These are phyloP conservation scores for Melitaea cinxia DNA, from an alignment of 1,140 invertebrate genomes.

Conservation along the genomic window DNA sequence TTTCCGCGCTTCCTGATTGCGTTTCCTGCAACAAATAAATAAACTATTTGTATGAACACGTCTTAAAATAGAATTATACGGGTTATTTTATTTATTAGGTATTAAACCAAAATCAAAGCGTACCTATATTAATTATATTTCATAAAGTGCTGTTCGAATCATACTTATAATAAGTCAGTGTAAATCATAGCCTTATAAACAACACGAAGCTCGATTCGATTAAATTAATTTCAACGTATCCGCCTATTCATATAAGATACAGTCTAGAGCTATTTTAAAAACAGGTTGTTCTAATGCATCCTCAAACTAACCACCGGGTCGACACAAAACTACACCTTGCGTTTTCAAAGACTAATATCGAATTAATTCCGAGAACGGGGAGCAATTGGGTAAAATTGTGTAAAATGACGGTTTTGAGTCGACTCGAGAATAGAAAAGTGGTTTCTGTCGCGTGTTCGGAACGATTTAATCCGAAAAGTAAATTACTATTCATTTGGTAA, in stretches of 20 bases:
- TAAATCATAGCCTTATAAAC: conserved; percentile 44
- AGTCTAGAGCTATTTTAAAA: conserved; percentile 64
- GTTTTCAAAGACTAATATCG: conserved; percentile 81
- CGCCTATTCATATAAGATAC: conserved; percentile 59
- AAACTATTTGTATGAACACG: neutral
- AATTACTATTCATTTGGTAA: conserved; percentile 81
- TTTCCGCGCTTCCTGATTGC: conserved; percentile 68
- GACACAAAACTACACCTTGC: conserved; percentile 77
- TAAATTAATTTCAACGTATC: conserved; percentile 48
- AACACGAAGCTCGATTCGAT: conserved; percentile 39
- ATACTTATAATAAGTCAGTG: conserved; percentile 21
- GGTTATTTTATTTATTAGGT: too few relatives aligned
- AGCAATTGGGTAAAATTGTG: conserved; percentile 81
- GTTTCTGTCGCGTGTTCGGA: conserved; percentile 79
- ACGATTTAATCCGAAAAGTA: conserved; percentile 80
- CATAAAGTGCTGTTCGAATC: neutral
- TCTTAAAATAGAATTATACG: neutral
- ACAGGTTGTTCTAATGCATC: conserved; percentile 65
- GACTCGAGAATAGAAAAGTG: conserved; percentile 79
- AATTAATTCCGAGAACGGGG: conserved; percentile 80
- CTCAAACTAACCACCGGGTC: conserved; percentile 69
- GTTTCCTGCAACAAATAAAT: conserved; percentile 72
- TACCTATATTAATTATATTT: neutral
- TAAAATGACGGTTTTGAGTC: conserved; percentile 79
- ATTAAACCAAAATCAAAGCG: neutral